Evolutionary conservation across 2,888 invertebrate species (phyloP).

Genomic region (Bombyx huttoni): DNA sequence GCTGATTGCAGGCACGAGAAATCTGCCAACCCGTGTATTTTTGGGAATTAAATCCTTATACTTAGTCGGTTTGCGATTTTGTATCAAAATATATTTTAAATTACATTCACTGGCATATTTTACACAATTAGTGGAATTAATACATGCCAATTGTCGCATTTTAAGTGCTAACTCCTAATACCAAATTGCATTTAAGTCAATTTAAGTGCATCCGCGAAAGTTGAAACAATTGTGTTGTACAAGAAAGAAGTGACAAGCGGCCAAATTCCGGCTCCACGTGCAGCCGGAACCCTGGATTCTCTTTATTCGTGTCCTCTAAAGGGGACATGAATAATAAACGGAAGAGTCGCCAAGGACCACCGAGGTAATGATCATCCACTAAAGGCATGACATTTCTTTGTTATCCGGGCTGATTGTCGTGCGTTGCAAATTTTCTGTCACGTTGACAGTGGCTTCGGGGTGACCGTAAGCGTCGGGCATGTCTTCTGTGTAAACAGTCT

Average conservation of each 20-base stretch:
- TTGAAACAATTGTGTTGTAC: slow-evolving; percentile 73
- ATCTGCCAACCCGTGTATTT: slow-evolving; percentile 72
- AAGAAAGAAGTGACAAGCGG: slow-evolving; percentile 70
- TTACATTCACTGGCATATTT: slow-evolving; percentile 70
- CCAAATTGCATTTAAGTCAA: slow-evolving; percentile 47
- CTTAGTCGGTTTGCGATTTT: slow-evolving; percentile 69
- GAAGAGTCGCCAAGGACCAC: slow-evolving; percentile 85
- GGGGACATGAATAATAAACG: slow-evolving; percentile 85
- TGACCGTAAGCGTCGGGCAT: slow-evolving; percentile 28
- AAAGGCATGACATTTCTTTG: slow-evolving; percentile 65
- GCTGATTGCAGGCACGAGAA: slow-evolving; percentile 73
- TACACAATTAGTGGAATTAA: slow-evolving; percentile 61
- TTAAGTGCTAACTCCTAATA: slow-evolving; percentile 65
- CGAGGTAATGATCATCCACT: slow-evolving; percentile 74
- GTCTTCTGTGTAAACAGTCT: slow-evolving; percentile 57
- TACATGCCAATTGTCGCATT: slow-evolving; percentile 65
- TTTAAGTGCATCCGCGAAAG: slow-evolving; percentile 72
- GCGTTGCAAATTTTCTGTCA: slow-evolving; percentile 46
- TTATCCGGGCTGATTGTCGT: slow-evolving; percentile 38
- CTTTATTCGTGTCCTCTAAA: slow-evolving; percentile 76
- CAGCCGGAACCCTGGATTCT: slow-evolving; percentile 84
- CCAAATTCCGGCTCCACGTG: slow-evolving; percentile 90
- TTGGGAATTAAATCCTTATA: slow-evolving; percentile 68
- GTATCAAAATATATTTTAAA: slow-evolving; percentile 68
- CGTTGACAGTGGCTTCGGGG: slow-evolving; percentile 38